A percentile compares a stretch with the other conserved stretches of the same genome.
Evolutionary conservation across 2,888 invertebrate genomes (phyloP).

Genomic region (Hyposoter dolosus): DNA sequence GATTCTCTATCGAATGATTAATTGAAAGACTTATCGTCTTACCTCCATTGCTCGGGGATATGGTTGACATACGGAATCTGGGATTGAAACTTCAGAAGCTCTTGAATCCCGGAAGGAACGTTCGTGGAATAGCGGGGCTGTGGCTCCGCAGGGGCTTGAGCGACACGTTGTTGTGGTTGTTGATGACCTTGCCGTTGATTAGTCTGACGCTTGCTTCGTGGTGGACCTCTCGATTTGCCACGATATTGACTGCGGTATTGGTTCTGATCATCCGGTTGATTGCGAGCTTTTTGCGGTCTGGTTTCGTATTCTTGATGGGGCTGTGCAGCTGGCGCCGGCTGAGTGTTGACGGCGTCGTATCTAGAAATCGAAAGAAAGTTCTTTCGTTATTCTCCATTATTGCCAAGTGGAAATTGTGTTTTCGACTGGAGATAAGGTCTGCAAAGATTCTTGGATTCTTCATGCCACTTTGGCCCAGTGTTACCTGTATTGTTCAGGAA

Average conservation of each 20-base stretch:
- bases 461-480: background rate
- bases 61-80: constrained; percentile 73
- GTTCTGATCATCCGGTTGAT: constrained; percentile 69
- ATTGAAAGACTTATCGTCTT: background rate
- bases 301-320: constrained; percentile 73
- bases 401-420: background rate
- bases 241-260: constrained; percentile 75
- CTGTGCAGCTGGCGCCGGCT: constrained; percentile 72
- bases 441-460: background rate
- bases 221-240: constrained; percentile 73
- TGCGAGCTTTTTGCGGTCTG: constrained; percentile 69
- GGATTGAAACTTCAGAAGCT: constrained; percentile 72
- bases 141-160: constrained; percentile 67
- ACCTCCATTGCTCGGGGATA: constrained; percentile 74
- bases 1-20: background rate
- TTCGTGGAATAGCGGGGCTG: constrained; percentile 69
- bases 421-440: background rate
- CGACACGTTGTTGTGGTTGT: constrained; percentile 61
- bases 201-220: constrained; percentile 75
- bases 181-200: constrained; percentile 66
- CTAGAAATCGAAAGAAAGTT: constrained; percentile 58
- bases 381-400: background rate
- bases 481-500: constrained; percentile 81
- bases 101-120: constrained; percentile 71
- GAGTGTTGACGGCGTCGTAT: constrained; percentile 70